These are phyloP conservation scores for Thereuonema tuberculata DNA, from an alignment of 1,140 invertebrate genomes.

Conservation along the genomic window DNA sequence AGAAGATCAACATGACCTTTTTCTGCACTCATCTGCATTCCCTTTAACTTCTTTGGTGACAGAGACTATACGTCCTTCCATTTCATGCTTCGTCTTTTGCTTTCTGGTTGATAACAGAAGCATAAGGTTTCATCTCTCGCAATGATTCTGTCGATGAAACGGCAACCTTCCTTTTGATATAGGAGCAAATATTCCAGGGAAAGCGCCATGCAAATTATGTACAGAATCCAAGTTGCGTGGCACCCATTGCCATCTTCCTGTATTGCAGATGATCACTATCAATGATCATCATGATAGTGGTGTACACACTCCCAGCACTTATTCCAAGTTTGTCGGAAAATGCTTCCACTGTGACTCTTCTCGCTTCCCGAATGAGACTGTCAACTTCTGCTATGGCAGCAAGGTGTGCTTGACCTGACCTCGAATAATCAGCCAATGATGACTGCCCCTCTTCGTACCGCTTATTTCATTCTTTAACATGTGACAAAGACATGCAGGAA, in stretches of 20 bases:
- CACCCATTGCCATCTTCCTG: not conserved
- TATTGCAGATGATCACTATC: not conserved
- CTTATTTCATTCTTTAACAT: not conserved
- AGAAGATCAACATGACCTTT: no score
- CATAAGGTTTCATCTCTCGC: not conserved
- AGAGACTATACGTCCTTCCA: not conserved
- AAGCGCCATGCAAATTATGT: not conserved
- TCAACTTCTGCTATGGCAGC: not conserved
- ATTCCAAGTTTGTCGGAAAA: not conserved
- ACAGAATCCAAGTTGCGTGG: not conserved
- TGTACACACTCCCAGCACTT: not conserved
- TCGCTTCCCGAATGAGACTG: not conserved
- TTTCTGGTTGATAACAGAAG: not conserved
- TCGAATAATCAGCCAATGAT: not conserved
- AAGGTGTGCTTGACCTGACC: not conserved
- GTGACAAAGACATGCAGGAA: not conserved
- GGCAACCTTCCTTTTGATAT: not conserved
- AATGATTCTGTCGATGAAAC: not conserved
- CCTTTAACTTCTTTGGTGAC: not conserved
- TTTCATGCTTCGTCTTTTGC: not conserved
- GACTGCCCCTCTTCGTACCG: not conserved
- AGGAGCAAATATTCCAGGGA: not conserved
- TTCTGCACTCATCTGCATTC: not conserved
- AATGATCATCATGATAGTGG: no score
- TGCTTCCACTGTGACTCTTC: not conserved